Evolutionary conservation across 2,888 invertebrate genomes (phyloP).

Genomic region (Scaptomyza caliginosa): DNA sequence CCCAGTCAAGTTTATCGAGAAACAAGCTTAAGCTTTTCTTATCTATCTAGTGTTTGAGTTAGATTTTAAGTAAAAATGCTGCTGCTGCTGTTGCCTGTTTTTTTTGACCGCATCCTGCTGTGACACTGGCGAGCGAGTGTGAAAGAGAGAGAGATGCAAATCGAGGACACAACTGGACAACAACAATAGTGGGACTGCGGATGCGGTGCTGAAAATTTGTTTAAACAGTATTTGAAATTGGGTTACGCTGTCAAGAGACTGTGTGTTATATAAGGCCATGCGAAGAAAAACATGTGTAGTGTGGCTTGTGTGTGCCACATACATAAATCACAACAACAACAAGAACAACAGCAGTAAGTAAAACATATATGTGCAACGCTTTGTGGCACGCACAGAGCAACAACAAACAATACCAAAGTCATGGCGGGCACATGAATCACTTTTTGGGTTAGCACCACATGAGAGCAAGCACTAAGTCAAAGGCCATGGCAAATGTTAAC

Average conservation of each 20-base stretch:
- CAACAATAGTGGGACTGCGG: slow-evolving; percentile 12
- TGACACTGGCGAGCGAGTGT: slow-evolving; percentile 6
- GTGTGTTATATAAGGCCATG: slow-evolving; percentile 51
- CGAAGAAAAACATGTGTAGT: slow-evolving; percentile 40
- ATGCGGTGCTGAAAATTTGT: slow-evolving; percentile 57
- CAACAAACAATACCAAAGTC: slow-evolving; percentile 28
- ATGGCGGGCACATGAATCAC: slow-evolving; percentile 52
- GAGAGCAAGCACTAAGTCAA: slow-evolving; percentile 30
- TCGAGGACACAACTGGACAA: slow-evolving; percentile 33
- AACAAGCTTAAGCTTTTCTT: slow-evolving; percentile 13
- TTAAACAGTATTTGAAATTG: slow-evolving; percentile 66
- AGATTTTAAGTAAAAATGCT: slow-evolving; percentile 24
- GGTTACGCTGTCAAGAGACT: slow-evolving; percentile 59
- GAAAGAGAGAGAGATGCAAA: slow-evolving; percentile 7
- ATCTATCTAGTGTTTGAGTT: slow-evolving; percentile 3
- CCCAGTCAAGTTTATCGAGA: slow-evolving; percentile 51
- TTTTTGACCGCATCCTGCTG: slow-evolving; percentile 36
- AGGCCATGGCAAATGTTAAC: slow-evolving; percentile 48
- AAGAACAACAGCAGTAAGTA: background rate
- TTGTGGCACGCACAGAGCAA: slow-evolving; percentile 49
- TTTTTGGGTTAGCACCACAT: slow-evolving; percentile 5
- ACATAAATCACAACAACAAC: slow-evolving; percentile 55
- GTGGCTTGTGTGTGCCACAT: slow-evolving; percentile 17
- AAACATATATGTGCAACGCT: slow-evolving; percentile 52
- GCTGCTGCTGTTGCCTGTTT: slow-evolving; percentile 16